Conservation (phyloP, 2,113 vertebrate genomes). For the Ailurus styani region DNA sequence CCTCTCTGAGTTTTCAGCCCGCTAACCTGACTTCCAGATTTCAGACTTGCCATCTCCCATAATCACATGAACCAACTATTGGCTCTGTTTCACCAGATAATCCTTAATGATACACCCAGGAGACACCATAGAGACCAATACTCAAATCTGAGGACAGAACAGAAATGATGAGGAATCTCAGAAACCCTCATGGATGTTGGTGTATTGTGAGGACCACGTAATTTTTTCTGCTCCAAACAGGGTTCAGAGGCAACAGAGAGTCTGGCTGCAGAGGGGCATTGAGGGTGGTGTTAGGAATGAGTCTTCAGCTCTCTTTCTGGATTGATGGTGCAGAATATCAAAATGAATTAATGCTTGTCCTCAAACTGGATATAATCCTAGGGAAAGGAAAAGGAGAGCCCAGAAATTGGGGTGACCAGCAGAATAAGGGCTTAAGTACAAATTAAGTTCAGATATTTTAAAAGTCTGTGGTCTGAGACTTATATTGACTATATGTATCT, state of each 20-base stretch:
- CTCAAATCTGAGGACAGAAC: not conserved
- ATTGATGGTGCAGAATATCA: no score
- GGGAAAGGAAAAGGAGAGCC: not conserved
- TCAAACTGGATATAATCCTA: not conserved
- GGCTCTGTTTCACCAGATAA: not conserved
- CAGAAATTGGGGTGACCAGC: not conserved
- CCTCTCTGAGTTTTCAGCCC: not conserved
- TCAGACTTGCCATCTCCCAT: not conserved
- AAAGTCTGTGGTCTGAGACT: not conserved
- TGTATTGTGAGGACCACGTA: not conserved
- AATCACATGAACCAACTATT: not conserved
- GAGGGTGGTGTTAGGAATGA: not conserved
- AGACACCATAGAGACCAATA: not conserved
- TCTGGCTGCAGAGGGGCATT: fast-evolving
- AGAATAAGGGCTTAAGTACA: not conserved
- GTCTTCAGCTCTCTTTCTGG: not conserved
- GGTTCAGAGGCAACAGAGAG: not conserved
- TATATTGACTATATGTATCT: not conserved
- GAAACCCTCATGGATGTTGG: not conserved
- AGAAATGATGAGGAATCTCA: not conserved
- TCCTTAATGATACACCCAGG: not conserved
- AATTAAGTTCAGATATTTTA: not conserved
- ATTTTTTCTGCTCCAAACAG: not conserved
- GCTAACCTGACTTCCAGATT: not conserved
- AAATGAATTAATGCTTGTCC: not conserved